phyloP scores from a whole-genome alignment of 2,113 vertebrate species.

The Mugil cephalus region DNA sequence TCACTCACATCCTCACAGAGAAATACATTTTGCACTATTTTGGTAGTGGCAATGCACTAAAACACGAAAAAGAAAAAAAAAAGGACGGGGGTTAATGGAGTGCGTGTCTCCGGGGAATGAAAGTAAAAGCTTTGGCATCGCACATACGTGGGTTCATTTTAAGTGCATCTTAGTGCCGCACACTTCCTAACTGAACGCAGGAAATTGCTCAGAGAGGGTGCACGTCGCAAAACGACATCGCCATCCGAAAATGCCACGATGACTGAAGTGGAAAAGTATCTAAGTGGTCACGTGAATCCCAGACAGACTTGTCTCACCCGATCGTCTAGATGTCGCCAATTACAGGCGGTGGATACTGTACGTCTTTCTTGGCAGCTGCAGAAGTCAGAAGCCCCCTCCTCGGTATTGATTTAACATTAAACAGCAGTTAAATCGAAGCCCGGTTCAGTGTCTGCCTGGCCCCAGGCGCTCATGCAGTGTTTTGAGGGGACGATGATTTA shows the following conservation, averaged over 20 bases:
- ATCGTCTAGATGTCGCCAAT: slow-evolving; percentile 41
- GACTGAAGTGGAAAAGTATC: slow-evolving; percentile 16
- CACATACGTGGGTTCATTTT: slow-evolving; percentile 45
- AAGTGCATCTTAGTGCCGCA: slow-evolving; percentile 60
- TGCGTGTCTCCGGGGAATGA: slow-evolving; percentile 46
- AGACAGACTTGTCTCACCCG: slow-evolving; percentile 20
- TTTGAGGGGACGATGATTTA: slow-evolving; percentile 57
- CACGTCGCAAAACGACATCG: neutral
- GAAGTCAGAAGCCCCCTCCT: slow-evolving; percentile 47
- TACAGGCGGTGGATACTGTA: slow-evolving; percentile 3
- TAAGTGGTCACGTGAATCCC: slow-evolving; percentile 20
- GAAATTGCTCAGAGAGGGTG: slow-evolving; percentile 10
- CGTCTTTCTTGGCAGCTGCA: slow-evolving; percentile 24
- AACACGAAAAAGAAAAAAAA: slow-evolving; percentile 12
- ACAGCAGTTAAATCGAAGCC: slow-evolving; percentile 55
- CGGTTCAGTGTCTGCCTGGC: slow-evolving; percentile 10
- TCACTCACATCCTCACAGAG: slow-evolving; percentile 15
- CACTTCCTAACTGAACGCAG: slow-evolving; percentile 11
- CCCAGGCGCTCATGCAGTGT: slow-evolving; percentile 21
- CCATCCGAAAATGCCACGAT: neutral
- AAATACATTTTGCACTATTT: slow-evolving; percentile 49
- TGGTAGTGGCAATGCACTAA: slow-evolving; percentile 40
- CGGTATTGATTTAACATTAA: slow-evolving; percentile 73
- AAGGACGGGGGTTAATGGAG: slow-evolving; percentile 63
- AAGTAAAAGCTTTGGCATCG: slow-evolving; percentile 69